Base-by-base conservation (phyloP, 2,888 invertebrate genomes). In the Pseudococcus jackbeardsleyi region DNA sequence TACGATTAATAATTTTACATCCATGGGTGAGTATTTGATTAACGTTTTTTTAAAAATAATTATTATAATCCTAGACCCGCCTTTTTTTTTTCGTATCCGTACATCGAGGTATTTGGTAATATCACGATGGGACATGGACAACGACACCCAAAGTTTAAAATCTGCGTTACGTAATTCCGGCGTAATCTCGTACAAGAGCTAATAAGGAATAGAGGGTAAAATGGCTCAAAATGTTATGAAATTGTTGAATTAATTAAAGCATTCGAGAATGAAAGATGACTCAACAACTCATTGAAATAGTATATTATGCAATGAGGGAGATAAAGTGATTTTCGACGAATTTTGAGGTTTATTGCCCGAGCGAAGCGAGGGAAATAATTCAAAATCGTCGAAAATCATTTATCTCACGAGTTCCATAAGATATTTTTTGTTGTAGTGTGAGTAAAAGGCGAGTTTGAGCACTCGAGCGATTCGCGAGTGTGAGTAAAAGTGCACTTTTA, bases 1-100 rank as follows among this genome's bases (percentile, higher is more conserved):
- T 77, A 77, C 77, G 77, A 77, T 77, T 77, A 77, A 77, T 64
- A 64, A 64, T 64, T 64, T 39, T 77, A 77, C 77, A 77, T 39
- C 77, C 77, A 77, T 77, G 77, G 33, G 39, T 39, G 77, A 33
- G 15, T 39, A 39, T 77, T 39, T 39, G 33, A 77, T 77, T 77
- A 77, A 77, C 12, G 19, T 39, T 77, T 33, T 77, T 42, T 42
- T 42, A 6, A 33, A 0, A 39, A 33, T 77, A 39, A 77, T 77
- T 77, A 77, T 77, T 77, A 77, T 77, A 77, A 39, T 39, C 39
- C 8, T 17, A 77, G 19, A 7, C 64, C 64, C 17, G 1, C 39
- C 39, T 17, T 17, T 42, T 42, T 42, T 42, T 42, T 42, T 42
- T 77, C 39, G 3, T 39, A 59, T 59, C 7, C 7, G n/a, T 59